Conservation (phyloP, 1,140 invertebrate genomes). For the Drosophila micromelanica region DNA sequence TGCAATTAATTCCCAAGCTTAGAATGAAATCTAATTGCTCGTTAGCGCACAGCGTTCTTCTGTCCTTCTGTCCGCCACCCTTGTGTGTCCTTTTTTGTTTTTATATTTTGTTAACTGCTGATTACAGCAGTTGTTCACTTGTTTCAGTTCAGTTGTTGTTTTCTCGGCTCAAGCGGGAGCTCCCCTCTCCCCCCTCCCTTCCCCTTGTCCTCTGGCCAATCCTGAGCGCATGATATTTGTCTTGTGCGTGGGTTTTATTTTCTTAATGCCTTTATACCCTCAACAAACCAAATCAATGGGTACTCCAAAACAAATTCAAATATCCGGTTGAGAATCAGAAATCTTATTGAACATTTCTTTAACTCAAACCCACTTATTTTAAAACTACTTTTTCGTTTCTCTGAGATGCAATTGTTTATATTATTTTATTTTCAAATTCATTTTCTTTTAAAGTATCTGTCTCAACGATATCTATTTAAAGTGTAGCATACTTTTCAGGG, state of each 20-base stretch:
- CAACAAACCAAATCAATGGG: background rate
- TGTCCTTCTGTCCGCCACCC: background rate
- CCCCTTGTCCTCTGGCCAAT: background rate
- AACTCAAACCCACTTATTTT: too few relatives aligned
- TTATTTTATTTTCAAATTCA: too few relatives aligned
- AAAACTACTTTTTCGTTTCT: too few relatives aligned
- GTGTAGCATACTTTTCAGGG: too few relatives aligned
- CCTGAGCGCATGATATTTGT: slow-evolving; percentile 56
- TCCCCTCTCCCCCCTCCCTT: background rate
- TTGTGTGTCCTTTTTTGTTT: slow-evolving; percentile 61
- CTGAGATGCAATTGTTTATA: too few relatives aligned
- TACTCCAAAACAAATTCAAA: background rate
- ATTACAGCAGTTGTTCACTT: slow-evolving; percentile 78
- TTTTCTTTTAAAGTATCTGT: too few relatives aligned
- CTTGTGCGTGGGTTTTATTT: slow-evolving; percentile 70
- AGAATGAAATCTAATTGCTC: slow-evolving; percentile 85
- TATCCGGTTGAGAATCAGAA: too few relatives aligned
- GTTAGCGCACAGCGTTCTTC: slow-evolving; percentile 75
- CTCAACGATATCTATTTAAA: too few relatives aligned
- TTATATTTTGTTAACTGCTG: slow-evolving; percentile 84
- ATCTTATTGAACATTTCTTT: too few relatives aligned
- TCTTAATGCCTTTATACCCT: slow-evolving; percentile 64
- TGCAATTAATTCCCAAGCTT: slow-evolving; percentile 82
- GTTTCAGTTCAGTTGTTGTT: slow-evolving; percentile 22
- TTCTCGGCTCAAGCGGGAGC: background rate